phyloP scores from a whole-genome alignment of 2,888 invertebrate species.

The Cryptophagus acutangulus region DNA sequence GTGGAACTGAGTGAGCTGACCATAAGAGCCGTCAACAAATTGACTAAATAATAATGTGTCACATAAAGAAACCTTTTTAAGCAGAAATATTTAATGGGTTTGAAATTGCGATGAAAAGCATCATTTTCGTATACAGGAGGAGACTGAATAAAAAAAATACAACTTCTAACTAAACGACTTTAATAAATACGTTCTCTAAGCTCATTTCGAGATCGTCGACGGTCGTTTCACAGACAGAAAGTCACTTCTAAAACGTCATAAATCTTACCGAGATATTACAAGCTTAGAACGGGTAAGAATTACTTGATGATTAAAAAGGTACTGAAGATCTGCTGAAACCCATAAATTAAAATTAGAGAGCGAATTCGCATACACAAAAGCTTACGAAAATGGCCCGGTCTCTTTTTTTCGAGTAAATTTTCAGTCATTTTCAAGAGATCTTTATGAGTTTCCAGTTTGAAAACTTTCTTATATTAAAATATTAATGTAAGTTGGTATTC shows the following conservation, averaged over 20 bases:
- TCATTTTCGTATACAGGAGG: background rate
- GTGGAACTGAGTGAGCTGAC: background rate
- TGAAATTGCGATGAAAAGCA: background rate
- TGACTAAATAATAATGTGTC: constrained; percentile 8
- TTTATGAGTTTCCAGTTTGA: background rate
- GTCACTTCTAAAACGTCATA: constrained; percentile 3
- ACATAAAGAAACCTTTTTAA: constrained; percentile 5
- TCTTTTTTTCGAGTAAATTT: constrained; percentile 7
- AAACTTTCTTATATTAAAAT: constrained; percentile 11
- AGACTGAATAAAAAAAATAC: constrained; percentile 3
- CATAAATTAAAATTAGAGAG: constrained; percentile 11
- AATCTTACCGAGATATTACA: constrained; percentile 5
- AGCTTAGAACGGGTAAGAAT: background rate
- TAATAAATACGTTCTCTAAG: constrained; percentile 1
- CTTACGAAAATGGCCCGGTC: too few species aligned
- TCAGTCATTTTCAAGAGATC: constrained; percentile 1
- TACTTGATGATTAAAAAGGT: constrained; percentile 9
- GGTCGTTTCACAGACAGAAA: constrained; percentile 4
- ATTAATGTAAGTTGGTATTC: constrained; percentile 9
- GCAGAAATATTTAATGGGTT: constrained; percentile 8
- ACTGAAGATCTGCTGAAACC: constrained; percentile 8
- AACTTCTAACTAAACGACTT: constrained; percentile 4
- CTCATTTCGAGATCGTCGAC: background rate
- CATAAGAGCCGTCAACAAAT: constrained; percentile 1
- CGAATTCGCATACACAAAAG: constrained; percentile 6